Conservation (phyloP, 37 sponge, comb jelly and placozoan genomes). For the Spongilla lacustris region DNA sequence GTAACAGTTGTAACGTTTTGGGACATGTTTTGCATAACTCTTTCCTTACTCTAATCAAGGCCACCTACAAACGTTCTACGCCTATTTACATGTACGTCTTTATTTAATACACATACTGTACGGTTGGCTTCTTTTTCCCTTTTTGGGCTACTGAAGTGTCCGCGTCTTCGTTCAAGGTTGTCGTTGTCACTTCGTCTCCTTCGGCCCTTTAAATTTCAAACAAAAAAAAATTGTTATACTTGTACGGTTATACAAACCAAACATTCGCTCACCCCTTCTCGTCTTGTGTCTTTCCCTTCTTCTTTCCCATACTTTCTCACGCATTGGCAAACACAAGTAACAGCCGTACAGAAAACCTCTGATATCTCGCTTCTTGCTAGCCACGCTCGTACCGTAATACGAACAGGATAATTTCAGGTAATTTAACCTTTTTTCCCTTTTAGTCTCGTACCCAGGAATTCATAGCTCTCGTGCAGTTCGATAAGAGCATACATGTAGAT, state of each 20-base stretch:
- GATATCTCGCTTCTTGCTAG: background rate
- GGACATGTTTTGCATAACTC: background rate
- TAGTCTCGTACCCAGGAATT: too few relatives aligned
- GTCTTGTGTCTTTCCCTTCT: constrained; percentile 54
- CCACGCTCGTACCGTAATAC: background rate
- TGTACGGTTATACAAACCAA: background rate
- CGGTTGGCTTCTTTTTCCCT: background rate
- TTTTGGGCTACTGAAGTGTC: background rate
- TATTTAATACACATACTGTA: background rate
- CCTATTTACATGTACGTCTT: too few relatives aligned
- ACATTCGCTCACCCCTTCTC: background rate
- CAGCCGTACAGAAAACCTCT: background rate
- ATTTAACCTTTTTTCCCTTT: too few relatives aligned
- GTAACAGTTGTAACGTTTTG: background rate
- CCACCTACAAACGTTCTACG: too few relatives aligned
- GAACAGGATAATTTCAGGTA: too few relatives aligned
- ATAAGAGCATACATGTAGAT: too few relatives aligned
- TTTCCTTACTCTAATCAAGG: too few relatives aligned
- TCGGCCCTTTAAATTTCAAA: background rate
- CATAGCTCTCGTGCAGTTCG: too few relatives aligned
- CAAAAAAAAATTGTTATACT: background rate
- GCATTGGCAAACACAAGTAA: constrained; percentile 6
- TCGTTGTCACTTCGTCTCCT: background rate
- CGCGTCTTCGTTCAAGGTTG: background rate
- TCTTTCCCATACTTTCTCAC: constrained; percentile 56